Evolutionary conservation across 2,888 invertebrate species (phyloP).

Genomic region (Drosophila prostipennis): DNA sequence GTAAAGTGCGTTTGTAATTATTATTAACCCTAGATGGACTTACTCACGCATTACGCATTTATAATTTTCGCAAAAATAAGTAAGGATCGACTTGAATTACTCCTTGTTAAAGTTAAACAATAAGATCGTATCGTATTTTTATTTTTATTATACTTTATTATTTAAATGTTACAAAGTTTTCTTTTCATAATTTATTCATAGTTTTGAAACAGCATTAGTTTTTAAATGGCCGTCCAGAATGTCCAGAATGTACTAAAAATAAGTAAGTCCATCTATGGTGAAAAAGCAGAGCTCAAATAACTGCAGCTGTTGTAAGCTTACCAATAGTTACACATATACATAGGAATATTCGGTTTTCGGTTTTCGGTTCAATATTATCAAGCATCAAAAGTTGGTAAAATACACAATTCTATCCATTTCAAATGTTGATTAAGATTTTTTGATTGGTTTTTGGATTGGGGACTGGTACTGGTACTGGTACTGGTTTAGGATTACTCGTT

Average conservation of each 20-base stretch:
- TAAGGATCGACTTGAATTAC: neutral
- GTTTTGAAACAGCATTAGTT: slow-evolving; percentile 15
- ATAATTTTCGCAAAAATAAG: neutral
- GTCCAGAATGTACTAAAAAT: slow-evolving; percentile 12
- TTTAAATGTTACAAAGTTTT: slow-evolving; percentile 10
- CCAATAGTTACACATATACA: slow-evolving; percentile 34
- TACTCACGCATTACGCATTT: slow-evolving; percentile 1
- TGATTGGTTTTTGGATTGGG: slow-evolving; percentile 3
- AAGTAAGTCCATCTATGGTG: slow-evolving; percentile 13
- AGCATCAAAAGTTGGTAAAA: slow-evolving; percentile 28
- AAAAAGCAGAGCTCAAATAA: slow-evolving; percentile 29
- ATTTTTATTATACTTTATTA: slow-evolving; percentile 6
- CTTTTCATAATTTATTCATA: slow-evolving; percentile 10
- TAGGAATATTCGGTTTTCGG: slow-evolving; percentile 17
- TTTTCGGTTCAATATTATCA: slow-evolving; percentile 23
- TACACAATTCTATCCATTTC: slow-evolving; percentile 25
- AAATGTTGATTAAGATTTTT: slow-evolving; percentile 22
- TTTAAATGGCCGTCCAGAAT: slow-evolving; percentile 12
- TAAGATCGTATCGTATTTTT: slow-evolving; percentile 1
- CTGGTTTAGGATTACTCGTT: slow-evolving; percentile 15
- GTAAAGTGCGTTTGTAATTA: slow-evolving; percentile 9
- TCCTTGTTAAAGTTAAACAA: slow-evolving; percentile 7
- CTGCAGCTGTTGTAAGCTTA: slow-evolving; percentile 24
- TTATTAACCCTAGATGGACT: slow-evolving; percentile 6
- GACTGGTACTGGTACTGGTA: no score